Base-by-base conservation (phyloP, 1,140 invertebrate genomes). In the Musca domestica region DNA sequence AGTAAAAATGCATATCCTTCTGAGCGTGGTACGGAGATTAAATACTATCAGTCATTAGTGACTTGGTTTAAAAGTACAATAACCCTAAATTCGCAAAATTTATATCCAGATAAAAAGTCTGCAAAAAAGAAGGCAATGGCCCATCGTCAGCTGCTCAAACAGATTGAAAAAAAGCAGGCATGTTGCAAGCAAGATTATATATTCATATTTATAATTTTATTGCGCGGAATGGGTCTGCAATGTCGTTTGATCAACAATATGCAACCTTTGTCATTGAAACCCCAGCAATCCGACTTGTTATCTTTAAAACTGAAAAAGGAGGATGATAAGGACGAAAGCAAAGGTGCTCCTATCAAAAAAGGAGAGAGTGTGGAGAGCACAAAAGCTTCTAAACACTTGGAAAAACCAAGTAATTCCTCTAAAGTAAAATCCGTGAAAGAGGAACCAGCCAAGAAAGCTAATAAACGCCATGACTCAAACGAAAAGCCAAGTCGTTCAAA, bases 221-320 rank as follows among this genome's bases (percentile, higher is more conserved):
- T 94, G 30, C 85, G 95, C 80, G 86, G 89, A 52, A 85, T 96
- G 69, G 94, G 94, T 0, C 82, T 96, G 58, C 88, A 92, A 74
- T 90, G 90, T 72, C 84, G 95, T 68, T 78, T 97, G 46, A 87
- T 96, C n/a, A 85, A 88, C 10, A 88, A 88, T 69, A 85, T 91
- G 74, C 84, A 86, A 70, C 82, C 86, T 30, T 78, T 90, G 64
- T 87, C 89, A 1, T 80, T 91, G 41, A 88, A 86, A 77, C 87
- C 88, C 25, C 82, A 81, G 27, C 80, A 73, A 67, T 85, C 78
- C 65, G 89, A 88, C 72, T 81, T 90, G 25, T 85, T 85, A 74
- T 86, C 86, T 5, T 78, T 87, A 54, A 87, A 86, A 70, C 76
- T 84, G 47, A 87, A 86, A 76, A 76, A 76, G 48, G 72, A 79